phyloP scores from a whole-genome alignment of 2,797 vertebrate genomes.

The Agapornis canus region DNA sequence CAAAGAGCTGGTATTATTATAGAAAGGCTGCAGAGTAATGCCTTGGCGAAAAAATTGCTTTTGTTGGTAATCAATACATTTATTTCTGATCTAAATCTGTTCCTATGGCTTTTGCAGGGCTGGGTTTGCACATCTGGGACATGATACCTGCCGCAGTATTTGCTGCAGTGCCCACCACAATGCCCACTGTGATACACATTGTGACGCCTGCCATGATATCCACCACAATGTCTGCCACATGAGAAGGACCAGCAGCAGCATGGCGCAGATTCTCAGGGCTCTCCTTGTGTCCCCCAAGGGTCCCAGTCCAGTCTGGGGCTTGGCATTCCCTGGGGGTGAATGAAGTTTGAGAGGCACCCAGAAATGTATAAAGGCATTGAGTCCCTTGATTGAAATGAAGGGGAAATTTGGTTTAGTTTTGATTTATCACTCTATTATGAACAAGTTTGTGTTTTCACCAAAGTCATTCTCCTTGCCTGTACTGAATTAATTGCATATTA shows the following conservation, averaged over 20 bases:
- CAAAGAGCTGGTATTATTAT: neutral
- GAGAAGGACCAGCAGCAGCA: rapidly evolving
- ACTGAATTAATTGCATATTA: slow-evolving; percentile 76
- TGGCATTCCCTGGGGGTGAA: neutral
- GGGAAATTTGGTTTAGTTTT: slow-evolving; percentile 71
- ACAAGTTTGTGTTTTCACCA: slow-evolving; percentile 78
- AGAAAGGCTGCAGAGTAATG: neutral
- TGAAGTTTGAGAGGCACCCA: slow-evolving; percentile 45
- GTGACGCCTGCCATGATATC: rapidly evolving
- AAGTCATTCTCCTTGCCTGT: slow-evolving; percentile 69
- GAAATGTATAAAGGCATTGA: neutral
- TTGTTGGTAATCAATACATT: neutral
- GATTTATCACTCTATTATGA: slow-evolving; percentile 76
- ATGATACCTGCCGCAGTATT: rapidly evolving
- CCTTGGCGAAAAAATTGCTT: neutral
- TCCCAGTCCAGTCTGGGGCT: neutral
- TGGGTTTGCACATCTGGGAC: neutral
- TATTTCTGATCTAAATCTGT: neutral
- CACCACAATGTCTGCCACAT: rapidly evolving
- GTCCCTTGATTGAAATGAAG: slow-evolving; percentile 43
- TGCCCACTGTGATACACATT: rapidly evolving
- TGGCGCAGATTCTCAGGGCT: rapidly evolving
- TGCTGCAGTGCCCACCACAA: rapidly evolving
- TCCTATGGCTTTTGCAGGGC: neutral
- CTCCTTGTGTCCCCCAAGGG: neutral